A percentile compares a stretch with the other conserved stretches of the same genome.
Evolutionary conservation across 2,113 vertebrate species (phyloP).

Genomic region (Loxodonta africana): DNA sequence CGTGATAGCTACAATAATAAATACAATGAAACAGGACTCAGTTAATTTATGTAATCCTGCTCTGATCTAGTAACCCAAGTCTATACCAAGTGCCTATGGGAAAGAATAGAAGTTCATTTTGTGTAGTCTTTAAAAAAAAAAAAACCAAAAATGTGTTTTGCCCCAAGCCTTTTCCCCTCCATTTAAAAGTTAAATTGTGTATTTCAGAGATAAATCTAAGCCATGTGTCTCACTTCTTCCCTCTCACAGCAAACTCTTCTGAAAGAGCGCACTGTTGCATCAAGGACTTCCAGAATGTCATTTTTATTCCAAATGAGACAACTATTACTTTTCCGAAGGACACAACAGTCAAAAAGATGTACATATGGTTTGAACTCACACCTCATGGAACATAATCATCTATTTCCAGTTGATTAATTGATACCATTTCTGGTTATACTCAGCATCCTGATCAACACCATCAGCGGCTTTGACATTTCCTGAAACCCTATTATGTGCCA

Average conservation of each 20-base stretch:
- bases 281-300: constrained; percentile 58
- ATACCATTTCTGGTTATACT: neutral
- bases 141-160: constrained; percentile 60
- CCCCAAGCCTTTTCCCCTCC: constrained; percentile 69
- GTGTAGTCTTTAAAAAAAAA: constrained; percentile 44
- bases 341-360: constrained; percentile 40
- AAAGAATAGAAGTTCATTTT: constrained; percentile 11
- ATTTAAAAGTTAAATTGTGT: constrained; percentile 80
- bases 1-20: constrained; percentile 42
- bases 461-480: neutral
- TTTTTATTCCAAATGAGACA: constrained; percentile 66
- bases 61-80: constrained; percentile 55
- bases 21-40: neutral
- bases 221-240: constrained; percentile 73
- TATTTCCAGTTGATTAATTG: neutral
- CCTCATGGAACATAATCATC: constrained; percentile 22
- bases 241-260: constrained; percentile 66
- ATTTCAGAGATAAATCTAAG: constrained; percentile 81
- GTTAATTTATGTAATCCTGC: constrained; percentile 52
- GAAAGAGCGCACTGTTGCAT: constrained; percentile 53
- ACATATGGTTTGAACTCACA: neutral
- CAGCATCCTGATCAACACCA: neutral
- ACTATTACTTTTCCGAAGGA: constrained; percentile 18
- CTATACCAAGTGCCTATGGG: constrained; percentile 15
- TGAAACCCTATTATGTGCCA: neutral